Evolutionary conservation across 2,113 vertebrate species (phyloP).

Genomic region (Climacteris rufus): DNA sequence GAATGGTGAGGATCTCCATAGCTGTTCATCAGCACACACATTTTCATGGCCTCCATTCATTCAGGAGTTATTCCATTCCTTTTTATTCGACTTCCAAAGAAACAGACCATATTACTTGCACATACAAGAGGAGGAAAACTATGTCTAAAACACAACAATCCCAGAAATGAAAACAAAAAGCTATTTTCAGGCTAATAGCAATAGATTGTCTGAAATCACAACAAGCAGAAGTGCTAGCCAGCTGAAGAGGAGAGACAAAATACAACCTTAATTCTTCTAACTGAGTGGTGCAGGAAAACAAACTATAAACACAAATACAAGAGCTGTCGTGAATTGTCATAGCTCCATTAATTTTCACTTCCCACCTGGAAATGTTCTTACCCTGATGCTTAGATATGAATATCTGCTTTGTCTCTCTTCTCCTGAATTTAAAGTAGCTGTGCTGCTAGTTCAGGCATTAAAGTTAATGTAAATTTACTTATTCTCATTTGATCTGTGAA

Average conservation of each 20-base stretch:
- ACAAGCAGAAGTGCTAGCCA: background rate
- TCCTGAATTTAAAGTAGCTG: constrained; percentile 16
- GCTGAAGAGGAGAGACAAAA: background rate
- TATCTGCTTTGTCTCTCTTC: background rate
- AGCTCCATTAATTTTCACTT: constrained; percentile 29
- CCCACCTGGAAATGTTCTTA: background rate
- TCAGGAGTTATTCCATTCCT: background rate
- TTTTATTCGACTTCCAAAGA: background rate
- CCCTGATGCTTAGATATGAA: background rate
- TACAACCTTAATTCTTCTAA: constrained; percentile 1
- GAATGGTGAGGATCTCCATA: background rate
- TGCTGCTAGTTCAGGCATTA: background rate
- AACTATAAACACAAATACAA: constrained; percentile 6
- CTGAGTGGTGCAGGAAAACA: background rate
- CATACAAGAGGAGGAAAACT: background rate
- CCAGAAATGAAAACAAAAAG: background rate
- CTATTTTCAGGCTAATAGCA: background rate
- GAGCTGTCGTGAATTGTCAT: background rate
- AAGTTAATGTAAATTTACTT: constrained; percentile 32
- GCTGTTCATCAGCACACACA: background rate
- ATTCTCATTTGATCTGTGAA: constrained; percentile 17
- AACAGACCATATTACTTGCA: background rate
- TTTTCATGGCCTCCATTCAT: background rate
- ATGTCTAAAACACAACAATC: background rate
- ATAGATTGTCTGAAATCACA: background rate